Conservation (phyloP, 2,113 vertebrate species). For the Thermophis baileyi region DNA sequence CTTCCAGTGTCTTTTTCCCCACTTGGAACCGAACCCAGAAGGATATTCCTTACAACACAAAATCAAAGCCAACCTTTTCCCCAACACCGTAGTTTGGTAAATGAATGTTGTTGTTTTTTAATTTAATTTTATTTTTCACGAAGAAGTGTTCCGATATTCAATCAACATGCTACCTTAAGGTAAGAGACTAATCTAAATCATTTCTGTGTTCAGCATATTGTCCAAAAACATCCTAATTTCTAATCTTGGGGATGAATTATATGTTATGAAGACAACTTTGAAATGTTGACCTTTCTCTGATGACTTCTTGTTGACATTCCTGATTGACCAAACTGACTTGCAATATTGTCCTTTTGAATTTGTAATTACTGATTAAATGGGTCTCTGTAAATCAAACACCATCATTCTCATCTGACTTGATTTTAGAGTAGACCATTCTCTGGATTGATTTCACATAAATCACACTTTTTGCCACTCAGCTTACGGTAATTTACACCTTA, state of each 20-base stretch:
- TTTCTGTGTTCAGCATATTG: background rate
- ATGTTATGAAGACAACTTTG: background rate
- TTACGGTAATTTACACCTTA: background rate
- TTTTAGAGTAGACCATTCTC: background rate
- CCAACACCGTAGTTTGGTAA: background rate
- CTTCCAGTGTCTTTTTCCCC: too few species aligned
- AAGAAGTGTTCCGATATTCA: background rate
- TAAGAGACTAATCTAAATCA: background rate
- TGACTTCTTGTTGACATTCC: too few species aligned
- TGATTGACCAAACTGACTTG: background rate
- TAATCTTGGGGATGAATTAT: background rate
- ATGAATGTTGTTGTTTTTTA: background rate
- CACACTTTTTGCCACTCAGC: background rate
- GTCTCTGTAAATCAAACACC: background rate
- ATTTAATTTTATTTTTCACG: background rate
- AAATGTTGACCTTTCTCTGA: background rate
- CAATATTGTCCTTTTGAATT: background rate
- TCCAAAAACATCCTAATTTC: background rate
- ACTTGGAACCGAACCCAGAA: too few species aligned
- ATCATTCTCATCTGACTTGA: background rate
- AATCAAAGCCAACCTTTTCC: background rate
- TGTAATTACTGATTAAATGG: background rate
- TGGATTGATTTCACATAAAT: background rate
- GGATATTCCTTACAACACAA: too few species aligned
- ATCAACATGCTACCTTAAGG: background rate